phyloP scores from a whole-genome alignment of 2,888 invertebrate genomes.

The Furcula furcula region DNA sequence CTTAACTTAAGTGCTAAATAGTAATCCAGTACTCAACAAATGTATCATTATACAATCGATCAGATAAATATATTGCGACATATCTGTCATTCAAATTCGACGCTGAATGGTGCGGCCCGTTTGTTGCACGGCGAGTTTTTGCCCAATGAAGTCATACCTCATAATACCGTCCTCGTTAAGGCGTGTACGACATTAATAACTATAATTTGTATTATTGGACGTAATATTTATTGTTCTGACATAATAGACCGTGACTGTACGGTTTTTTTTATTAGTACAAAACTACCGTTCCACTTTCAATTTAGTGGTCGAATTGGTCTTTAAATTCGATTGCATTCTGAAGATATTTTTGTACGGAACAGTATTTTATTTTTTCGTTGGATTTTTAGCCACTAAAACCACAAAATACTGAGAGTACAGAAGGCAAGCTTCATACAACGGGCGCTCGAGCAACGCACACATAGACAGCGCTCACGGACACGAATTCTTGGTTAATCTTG shows the following conservation, averaged over 20 bases:
- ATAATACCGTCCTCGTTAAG: constrained; percentile 45
- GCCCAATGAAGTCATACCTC: constrained; percentile 53
- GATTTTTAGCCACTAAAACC: too few relatives aligned
- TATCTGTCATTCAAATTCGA: constrained; percentile 34
- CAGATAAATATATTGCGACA: constrained; percentile 41
- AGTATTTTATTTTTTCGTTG: too few relatives aligned
- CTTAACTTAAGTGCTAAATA: background rate
- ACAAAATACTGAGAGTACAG: too few relatives aligned
- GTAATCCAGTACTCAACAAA: constrained; percentile 12
- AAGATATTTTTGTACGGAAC: too few relatives aligned
- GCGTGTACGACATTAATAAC: constrained; percentile 17
- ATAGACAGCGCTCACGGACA: too few relatives aligned
- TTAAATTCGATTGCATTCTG: too few relatives aligned
- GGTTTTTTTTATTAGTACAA: constrained; percentile 1
- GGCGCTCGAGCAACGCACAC: too few relatives aligned
- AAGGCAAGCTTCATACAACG: too few relatives aligned
- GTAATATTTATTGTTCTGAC: constrained; percentile 6
- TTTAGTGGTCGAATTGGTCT: too few relatives aligned
- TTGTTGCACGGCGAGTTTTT: constrained; percentile 44
- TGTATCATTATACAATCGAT: constrained; percentile 32
- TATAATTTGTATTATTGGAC: constrained; percentile 13
- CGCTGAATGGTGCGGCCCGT: constrained; percentile 38
- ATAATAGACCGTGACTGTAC: constrained; percentile 4
- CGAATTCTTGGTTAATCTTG: too few relatives aligned
- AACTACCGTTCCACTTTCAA: constrained; percentile 6